Percentiles rank a stretch among this genome's conserved stretches.
Evolutionary conservation across 1,140 invertebrate genomes (phyloP).

Genomic region (Trichomalopsis sarcophagae): DNA sequence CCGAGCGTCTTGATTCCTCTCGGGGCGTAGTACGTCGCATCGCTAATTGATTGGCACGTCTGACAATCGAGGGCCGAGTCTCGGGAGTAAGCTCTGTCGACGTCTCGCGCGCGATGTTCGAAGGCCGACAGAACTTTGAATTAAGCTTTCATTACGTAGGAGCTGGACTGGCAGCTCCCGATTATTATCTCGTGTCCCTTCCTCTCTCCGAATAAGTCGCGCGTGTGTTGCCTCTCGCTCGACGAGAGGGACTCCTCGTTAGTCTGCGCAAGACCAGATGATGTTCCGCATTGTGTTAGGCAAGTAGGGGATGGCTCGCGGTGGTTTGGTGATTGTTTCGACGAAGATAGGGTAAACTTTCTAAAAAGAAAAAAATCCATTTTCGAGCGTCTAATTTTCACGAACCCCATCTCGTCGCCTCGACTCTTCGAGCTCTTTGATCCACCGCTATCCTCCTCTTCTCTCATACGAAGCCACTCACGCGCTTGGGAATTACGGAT

Average conservation of each 20-base stretch:
- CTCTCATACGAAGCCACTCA: not conserved
- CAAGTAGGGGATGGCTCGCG: too few species aligned
- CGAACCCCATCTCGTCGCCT: too few species aligned
- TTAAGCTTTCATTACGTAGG: constrained; percentile 60
- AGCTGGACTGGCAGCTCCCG: constrained; percentile 51
- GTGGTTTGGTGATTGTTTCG: not conserved
- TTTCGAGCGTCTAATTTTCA: too few species aligned
- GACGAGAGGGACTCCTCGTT: not conserved
- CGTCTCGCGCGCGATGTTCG: not conserved
- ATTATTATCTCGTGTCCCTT: constrained; percentile 55
- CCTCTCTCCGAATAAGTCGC: not conserved
- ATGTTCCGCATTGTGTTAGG: not conserved
- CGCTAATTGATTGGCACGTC: constrained; percentile 55
- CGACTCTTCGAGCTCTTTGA: not conserved
- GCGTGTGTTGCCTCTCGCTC: not conserved
- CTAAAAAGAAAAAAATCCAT: too few species aligned
- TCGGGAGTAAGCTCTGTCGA: not conserved
- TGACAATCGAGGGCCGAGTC: constrained; percentile 36
- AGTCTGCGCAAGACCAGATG: not conserved
- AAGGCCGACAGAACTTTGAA: constrained; percentile 56
- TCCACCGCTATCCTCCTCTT: not conserved
- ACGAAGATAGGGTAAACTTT: not conserved
- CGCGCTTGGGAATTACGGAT: constrained; percentile 49
- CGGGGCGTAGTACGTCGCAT: constrained; percentile 18
- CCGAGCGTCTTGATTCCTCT: not conserved